Base-by-base conservation (phyloP, 2,888 invertebrate species). In the Phyllotreta cruciferae region DNA sequence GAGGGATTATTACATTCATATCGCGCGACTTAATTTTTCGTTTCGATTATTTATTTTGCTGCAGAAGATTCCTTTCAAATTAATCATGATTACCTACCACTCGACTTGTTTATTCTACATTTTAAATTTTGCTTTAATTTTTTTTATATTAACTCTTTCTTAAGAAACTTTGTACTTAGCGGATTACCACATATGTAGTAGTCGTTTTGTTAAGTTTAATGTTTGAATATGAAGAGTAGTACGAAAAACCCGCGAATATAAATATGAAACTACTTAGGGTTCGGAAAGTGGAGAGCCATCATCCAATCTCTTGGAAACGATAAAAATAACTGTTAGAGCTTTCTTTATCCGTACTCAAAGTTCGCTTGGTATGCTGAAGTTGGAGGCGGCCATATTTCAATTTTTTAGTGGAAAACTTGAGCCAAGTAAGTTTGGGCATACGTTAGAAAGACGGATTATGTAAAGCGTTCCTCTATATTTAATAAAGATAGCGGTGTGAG, bases 381-480 rank as follows among this genome's bases (percentile, higher is more conserved):
- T 50, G n/a, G 52, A 60, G 24, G 45, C 41, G 50, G 58, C 63
- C 49, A 63, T 69, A 69, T 65, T 66, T 69, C 66, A 66, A 56
- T 69, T 69, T 68, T 66, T 66, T 65, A 60, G 62, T 53, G 58
- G 39, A 58, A 55, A 64, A 63, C 66, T 61, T 66, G 62, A 56
- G 63, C 66, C 64, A 65, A 64, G 64, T 61, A 67, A 67, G 62
- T 67, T 69, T 60, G 57, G 66, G 69, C 60, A 66, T 67, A 69
- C 66, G 67, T 67, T 69, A 58, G 49, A 56, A 67, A 66, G 67
- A 69, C 62, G 67, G 67, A 69, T 69, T 69, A 67, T 67, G 67
- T 64, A 65, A 66, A 66, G 63, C 65, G 62, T 56, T 55, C 62
- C 45, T 55, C 63, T 65, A 62, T 66, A 70, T 70, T 70, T 70